phyloP scores from a whole-genome alignment of 30 jellyfish, hydroid and myxozoan species.

The Aurelia coerulea region DNA sequence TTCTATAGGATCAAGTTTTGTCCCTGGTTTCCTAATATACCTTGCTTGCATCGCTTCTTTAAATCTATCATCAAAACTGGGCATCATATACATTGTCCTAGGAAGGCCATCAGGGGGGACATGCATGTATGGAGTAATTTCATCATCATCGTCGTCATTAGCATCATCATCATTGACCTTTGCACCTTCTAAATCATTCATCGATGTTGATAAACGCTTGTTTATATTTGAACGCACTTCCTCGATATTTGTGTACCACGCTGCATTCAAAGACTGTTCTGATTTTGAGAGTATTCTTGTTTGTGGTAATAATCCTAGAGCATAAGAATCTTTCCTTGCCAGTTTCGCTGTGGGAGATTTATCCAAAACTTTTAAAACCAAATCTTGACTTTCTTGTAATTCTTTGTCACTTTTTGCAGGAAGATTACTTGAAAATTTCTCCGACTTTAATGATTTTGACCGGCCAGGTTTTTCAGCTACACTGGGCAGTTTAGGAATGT shows the following conservation, averaged over 20 bases:
- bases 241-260: conserved; percentile 63
- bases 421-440: no score
- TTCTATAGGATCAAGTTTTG: conserved; percentile 78
- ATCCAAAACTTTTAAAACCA: no score
- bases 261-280: conserved; percentile 25
- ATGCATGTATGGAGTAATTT: conserved; percentile 50
- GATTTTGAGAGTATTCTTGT: conserved; percentile 55
- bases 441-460: no score
- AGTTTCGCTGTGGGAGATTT: no score
- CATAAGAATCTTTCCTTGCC: no score
- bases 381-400: not conserved
- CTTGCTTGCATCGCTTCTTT: conserved; percentile 74
- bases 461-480: no score
- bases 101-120: conserved; percentile 88
- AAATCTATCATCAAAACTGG: conserved; percentile 59
- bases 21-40: conserved; percentile 79
- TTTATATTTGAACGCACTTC: conserved; percentile 61
- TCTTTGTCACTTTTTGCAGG: not conserved
- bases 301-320: not conserved
- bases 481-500: no score
- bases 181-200: conserved; percentile 30
- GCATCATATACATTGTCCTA: conserved; percentile 75
- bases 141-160: conserved; percentile 19
- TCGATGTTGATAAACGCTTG: conserved; percentile 58
- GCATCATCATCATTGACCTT: not conserved